phyloP scores from a whole-genome alignment of 2,888 invertebrate species.

The Hirtodrosophila duncani region DNA sequence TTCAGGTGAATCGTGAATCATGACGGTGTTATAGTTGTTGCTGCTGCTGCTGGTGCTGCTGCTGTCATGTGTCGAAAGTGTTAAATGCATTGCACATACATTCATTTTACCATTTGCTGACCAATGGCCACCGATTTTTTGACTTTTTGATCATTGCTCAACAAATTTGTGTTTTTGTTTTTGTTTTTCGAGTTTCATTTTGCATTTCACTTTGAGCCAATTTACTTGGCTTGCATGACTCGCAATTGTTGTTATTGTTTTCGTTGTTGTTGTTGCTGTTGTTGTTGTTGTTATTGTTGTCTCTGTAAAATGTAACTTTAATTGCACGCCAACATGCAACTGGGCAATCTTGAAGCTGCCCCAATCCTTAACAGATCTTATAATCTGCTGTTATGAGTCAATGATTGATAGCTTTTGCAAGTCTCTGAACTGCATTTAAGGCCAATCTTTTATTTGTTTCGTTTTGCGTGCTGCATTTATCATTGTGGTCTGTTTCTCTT shows the following conservation, averaged over 20 bases:
- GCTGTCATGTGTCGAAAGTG: slow-evolving; percentile 52
- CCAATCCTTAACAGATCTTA: neutral
- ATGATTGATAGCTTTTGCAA: slow-evolving; percentile 34
- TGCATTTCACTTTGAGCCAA: slow-evolving; percentile 59
- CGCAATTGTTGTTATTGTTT: slow-evolving; percentile 30
- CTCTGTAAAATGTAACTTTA: slow-evolving; percentile 38
- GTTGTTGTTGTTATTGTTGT: slow-evolving; percentile 7
- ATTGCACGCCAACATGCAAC: slow-evolving; percentile 56
- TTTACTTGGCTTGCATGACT: slow-evolving; percentile 37
- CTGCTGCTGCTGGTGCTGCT: slow-evolving; percentile 16
- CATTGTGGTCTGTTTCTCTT: slow-evolving; percentile 6
- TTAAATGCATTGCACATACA: slow-evolving; percentile 59
- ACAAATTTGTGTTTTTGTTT: slow-evolving; percentile 18
- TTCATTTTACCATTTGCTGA: slow-evolving; percentile 43
- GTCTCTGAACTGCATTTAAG: slow-evolving; percentile 5
- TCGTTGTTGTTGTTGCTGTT: slow-evolving; percentile 33
- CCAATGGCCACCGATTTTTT: slow-evolving; percentile 24
- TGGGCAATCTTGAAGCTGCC: slow-evolving; percentile 9
- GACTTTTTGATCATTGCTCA: slow-evolving; percentile 41
- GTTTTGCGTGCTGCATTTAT: slow-evolving; percentile 31
- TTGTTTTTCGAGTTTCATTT: slow-evolving; percentile 20
- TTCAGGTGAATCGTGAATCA: slow-evolving; percentile 47
- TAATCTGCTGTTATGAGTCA: slow-evolving; percentile 11
- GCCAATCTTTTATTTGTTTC: slow-evolving; percentile 1
- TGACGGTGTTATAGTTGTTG: slow-evolving; percentile 25